Percentiles rank a stretch among this genome's conserved stretches.
phyloP scores from a whole-genome alignment of 1,140 invertebrate genomes.

The Drosophila eugracilis region DNA sequence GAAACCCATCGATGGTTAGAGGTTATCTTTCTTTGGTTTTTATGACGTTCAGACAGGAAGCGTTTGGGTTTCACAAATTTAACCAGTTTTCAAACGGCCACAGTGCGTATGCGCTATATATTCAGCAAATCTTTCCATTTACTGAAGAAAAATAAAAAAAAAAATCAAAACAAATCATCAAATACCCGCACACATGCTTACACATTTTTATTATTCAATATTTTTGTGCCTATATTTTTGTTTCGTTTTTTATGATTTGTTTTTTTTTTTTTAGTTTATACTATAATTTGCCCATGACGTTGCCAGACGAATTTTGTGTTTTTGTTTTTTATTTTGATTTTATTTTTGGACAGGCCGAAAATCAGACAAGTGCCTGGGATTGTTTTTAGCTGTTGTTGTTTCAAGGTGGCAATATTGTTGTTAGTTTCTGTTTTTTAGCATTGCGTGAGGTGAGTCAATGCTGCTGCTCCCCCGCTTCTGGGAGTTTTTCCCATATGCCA shows the following conservation, averaged over 20 bases:
- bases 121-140: conserved; percentile 7
- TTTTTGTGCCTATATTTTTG: conserved; percentile 27
- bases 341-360: conserved; percentile 38
- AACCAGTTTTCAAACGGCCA: not conserved
- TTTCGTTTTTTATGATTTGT: conserved; percentile 41
- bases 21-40: conserved; percentile 1
- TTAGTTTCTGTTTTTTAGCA: conserved; percentile 14
- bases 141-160: conserved; percentile 1
- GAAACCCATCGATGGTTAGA: conserved; percentile 27
- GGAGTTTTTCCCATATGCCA: conserved; percentile 52
- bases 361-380: conserved; percentile 46
- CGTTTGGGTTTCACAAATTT: not conserved
- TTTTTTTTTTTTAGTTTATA: conserved; percentile 11
- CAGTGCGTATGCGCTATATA: conserved; percentile 47
- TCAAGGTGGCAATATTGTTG: conserved; percentile 31
- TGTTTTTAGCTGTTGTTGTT: conserved; percentile 40
- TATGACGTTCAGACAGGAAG: conserved; percentile 1
- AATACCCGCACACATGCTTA: not conserved
- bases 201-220: conserved; percentile 26
- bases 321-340: conserved; percentile 33
- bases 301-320: conserved; percentile 21
- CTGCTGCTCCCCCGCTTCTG: conserved; percentile 17
- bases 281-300: conserved; percentile 58
- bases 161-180: conserved; percentile 23
- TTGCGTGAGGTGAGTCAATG: conserved; percentile 63